These are phyloP conservation scores for Probaryconus sp. DNA, from an alignment of 1,140 invertebrate species.

Conservation along the genomic window DNA sequence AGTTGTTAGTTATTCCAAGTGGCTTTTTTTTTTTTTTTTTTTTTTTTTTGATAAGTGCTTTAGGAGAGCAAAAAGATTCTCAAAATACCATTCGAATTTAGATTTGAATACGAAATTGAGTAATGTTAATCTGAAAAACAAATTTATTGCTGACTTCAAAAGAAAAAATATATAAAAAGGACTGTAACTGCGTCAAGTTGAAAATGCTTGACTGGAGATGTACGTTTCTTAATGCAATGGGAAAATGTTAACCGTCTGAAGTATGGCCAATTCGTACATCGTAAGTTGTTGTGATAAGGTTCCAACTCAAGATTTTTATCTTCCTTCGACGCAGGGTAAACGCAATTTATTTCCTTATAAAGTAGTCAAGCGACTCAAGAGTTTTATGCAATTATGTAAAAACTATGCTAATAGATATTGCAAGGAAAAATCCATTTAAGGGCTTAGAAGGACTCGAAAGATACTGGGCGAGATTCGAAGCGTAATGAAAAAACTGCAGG, in stretches of 20 bases:
- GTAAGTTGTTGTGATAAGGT: constrained; percentile 28
- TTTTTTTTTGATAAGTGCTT: too few species aligned
- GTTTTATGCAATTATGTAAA: constrained; percentile 73
- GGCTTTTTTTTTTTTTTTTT: too few species aligned
- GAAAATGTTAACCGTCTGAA: too few species aligned
- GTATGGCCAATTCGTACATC: constrained; percentile 2
- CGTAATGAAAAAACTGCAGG: constrained; percentile 68
- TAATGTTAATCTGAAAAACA: too few species aligned
- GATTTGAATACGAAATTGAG: too few species aligned
- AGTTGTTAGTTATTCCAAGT: too few species aligned
- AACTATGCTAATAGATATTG: constrained; percentile 77
- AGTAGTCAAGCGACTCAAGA: constrained; percentile 65
- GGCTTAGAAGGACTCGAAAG: constrained; percentile 34
- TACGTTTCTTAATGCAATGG: not conserved
- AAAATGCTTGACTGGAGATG: too few species aligned
- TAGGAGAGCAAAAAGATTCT: too few species aligned
- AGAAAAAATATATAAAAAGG: too few species aligned
- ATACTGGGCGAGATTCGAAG: constrained; percentile 45
- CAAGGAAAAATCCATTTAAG: constrained; percentile 73
- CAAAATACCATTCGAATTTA: too few species aligned
- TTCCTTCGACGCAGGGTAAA: constrained; percentile 38
- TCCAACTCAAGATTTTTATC: constrained; percentile 28
- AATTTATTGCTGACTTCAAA: too few species aligned
- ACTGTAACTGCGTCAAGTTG: too few species aligned
- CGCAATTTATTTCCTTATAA: constrained; percentile 67